Percentiles rank a stretch among this genome's conserved stretches.
phyloP scores from a whole-genome alignment of 2,888 invertebrate species.

The Chelonus formosanus region DNA sequence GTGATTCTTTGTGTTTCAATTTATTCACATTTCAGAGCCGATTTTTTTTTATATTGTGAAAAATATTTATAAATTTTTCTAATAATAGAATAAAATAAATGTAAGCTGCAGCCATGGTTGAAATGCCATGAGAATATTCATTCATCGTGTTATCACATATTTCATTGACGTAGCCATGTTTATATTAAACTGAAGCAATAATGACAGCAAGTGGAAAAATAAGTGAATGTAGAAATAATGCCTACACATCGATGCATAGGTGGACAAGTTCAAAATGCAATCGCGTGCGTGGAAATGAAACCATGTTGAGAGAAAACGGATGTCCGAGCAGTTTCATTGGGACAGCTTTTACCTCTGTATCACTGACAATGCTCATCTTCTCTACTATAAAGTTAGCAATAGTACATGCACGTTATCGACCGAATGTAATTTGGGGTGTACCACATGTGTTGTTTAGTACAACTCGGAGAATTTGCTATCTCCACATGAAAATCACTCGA shows the following conservation, averaged over 20 bases:
- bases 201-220: too few relatives aligned
- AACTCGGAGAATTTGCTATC: conserved; percentile 19
- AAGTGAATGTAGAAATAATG: background rate
- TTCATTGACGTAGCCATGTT: background rate
- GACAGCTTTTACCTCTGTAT: background rate
- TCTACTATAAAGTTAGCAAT: conserved; percentile 22
- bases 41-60: too few relatives aligned
- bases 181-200: background rate
- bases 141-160: too few relatives aligned
- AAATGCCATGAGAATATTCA: too few relatives aligned
- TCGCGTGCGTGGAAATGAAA: conserved; percentile 40
- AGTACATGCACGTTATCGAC: conserved; percentile 39
- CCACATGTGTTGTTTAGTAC: conserved; percentile 41
- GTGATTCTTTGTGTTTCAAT: too few relatives aligned
- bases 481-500: conserved; percentile 14
- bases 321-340: conserved; percentile 16
- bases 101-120: too few relatives aligned
- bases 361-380: conserved; percentile 8
- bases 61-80: too few relatives aligned
- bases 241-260: conserved; percentile 12
- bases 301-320: conserved; percentile 35
- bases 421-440: conserved; percentile 44
- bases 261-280: conserved; percentile 18
- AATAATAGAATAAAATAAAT: too few relatives aligned
- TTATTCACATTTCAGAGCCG: too few relatives aligned